Evolutionary conservation across 2,113 vertebrate genomes (phyloP).

Genomic region (Engystomops pustulosus): DNA sequence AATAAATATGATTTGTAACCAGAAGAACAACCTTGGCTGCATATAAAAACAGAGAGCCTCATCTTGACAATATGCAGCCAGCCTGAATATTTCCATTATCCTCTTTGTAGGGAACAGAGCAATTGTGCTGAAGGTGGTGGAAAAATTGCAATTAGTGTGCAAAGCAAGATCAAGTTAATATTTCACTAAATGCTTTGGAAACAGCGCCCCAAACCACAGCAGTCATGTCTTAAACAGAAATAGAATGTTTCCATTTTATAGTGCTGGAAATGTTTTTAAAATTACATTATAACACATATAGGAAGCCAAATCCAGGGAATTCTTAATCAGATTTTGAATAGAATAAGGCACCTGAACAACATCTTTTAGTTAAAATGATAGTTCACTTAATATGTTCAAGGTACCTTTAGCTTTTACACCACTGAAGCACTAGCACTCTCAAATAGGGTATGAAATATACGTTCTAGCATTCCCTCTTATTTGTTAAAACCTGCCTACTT

Average conservation of each 20-base stretch:
- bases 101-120: neutral
- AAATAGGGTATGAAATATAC: no score
- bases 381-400: no score
- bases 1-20: neutral
- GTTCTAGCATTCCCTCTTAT: no score
- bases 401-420: no score
- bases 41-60: neutral
- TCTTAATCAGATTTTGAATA: no score
- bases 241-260: neutral
- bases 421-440: no score
- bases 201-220: neutral
- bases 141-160: neutral
- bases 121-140: neutral
- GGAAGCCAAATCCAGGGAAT: neutral
- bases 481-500: no score
- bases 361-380: no score
- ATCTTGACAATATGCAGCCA: no score
- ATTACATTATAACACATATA: neutral
- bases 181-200: constrained; percentile 5
- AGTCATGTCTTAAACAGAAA: neutral
- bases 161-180: constrained; percentile 25
- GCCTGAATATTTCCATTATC: neutral
- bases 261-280: neutral
- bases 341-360: neutral
- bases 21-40: neutral